Base-by-base conservation (phyloP, 2,113 vertebrate genomes). In the Mesembrinibis cayennensis region DNA sequence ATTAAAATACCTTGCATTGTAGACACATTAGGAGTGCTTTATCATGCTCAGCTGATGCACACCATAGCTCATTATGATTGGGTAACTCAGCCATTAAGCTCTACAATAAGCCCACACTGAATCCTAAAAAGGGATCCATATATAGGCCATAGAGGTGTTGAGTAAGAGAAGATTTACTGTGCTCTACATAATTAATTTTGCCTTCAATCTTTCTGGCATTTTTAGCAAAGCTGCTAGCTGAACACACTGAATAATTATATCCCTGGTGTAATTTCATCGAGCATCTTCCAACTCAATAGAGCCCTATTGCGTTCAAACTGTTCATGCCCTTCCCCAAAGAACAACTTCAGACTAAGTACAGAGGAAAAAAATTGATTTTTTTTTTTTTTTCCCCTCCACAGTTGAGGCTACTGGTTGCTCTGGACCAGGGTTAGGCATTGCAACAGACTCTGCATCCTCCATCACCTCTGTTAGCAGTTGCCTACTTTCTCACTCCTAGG, bases 21-120 rank as follows among this genome's bases (percentile, higher is more conserved):
- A 96, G 96, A 94, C 91, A 13, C 78, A 85, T 96, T 94, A 96
- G 84, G 87, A 96, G 61, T 93, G 91, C 84, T 96, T 95, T 94
- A 96, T 95, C 95, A 87, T 87, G 77, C 89, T 95, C 87, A 61
- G 59, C 83, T 87, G 87, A 96, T 95, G 91, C 84, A 89, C 56
- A 44, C 21, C 13, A 44, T 52, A 85, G 81, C 56, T 97, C 84
- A 93, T 96, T 95, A 96, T 44, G 87, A 82, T 96, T 97, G 91
- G 89, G 96, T 89, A 97, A 97, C 84, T 91, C 78, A 59, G 81
- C 23, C 91, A 94, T 87, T 96, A 91, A 95, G 78, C 44, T 91
- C 49, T 84, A 96, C 84, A 96, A 71, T 56, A 93, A 95, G 44
- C 95, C 95, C 93, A 95, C 63, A 19, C 88, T 65, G 76, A 95